These are phyloP conservation scores for Lanius collurio DNA, from an alignment of 2,113 vertebrate genomes.

Conservation along the genomic window DNA sequence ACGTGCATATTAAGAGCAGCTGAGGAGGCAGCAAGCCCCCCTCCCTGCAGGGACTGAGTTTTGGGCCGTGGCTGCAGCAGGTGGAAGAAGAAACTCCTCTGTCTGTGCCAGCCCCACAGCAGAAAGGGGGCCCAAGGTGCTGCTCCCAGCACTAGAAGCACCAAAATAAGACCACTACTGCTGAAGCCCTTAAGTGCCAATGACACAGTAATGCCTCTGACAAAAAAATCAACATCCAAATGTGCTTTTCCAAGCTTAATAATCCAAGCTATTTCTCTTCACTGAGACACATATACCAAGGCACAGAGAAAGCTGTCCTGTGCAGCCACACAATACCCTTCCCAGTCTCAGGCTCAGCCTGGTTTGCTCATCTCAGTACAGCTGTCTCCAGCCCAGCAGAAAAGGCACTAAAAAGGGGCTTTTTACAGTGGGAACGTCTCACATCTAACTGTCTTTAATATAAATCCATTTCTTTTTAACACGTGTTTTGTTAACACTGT, in stretches of 20 bases:
- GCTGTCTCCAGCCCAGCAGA: neutral
- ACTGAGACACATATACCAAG: neutral
- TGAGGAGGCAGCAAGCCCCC: neutral
- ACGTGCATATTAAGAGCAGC: accelerated
- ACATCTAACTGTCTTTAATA: neutral
- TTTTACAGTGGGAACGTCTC: neutral
- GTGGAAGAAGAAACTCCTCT: neutral
- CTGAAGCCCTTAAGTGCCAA: accelerated
- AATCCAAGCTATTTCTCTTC: neutral
- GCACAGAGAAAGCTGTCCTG: neutral
- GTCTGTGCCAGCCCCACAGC: neutral
- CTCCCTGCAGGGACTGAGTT: neutral
- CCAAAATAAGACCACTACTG: neutral
- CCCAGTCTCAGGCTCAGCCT: neutral
- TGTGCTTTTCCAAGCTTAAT: neutral
- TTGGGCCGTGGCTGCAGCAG: accelerated
- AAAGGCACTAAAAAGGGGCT: neutral
- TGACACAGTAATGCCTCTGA: neutral
- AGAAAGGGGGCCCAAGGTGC: neutral
- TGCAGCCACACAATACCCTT: neutral
- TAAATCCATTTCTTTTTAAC: neutral
- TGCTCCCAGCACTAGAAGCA: accelerated
- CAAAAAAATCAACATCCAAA: neutral
- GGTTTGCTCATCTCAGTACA: neutral
- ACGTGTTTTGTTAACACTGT: accelerated